These are phyloP conservation scores for Drosophila sp. DNA, from an alignment of 1,140 invertebrate species.

Conservation along the genomic window DNA sequence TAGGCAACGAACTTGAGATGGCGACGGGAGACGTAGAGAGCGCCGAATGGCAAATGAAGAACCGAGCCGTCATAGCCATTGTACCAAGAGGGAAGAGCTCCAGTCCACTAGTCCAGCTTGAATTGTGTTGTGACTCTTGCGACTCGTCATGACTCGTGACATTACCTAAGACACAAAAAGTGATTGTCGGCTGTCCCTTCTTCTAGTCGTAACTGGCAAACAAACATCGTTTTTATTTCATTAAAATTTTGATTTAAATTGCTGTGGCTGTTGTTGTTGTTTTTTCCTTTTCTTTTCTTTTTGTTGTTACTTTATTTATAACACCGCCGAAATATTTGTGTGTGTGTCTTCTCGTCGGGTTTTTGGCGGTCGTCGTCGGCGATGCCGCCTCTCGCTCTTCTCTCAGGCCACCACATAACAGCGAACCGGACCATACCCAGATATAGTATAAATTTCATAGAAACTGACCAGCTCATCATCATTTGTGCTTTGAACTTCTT, in stretches of 20 bases:
- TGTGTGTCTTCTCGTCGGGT: constrained; percentile 74
- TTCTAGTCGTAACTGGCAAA: constrained; percentile 55
- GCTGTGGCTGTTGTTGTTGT: constrained; percentile 35
- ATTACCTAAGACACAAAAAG: constrained; percentile 36
- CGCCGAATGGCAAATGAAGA: neutral
- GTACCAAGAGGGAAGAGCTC: neutral
- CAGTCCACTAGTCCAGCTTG: constrained; percentile 12
- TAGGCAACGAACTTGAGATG: constrained; percentile 47
- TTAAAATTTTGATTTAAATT: constrained; percentile 79
- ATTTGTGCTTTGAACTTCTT: constrained; percentile 83
- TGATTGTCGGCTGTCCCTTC: constrained; percentile 49
- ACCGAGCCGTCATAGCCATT: neutral
- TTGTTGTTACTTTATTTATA: constrained; percentile 65
- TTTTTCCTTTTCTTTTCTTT: constrained; percentile 45
- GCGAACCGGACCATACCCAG: constrained; percentile 52
- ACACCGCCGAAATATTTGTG: constrained; percentile 49
- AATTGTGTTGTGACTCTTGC: constrained; percentile 23
- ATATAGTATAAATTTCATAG: constrained; percentile 82
- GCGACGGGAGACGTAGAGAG: constrained; percentile 20
- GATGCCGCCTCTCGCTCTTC: constrained; percentile 42
- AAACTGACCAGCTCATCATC: constrained; percentile 78
- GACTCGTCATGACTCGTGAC: constrained; percentile 59
- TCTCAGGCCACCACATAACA: constrained; percentile 63
- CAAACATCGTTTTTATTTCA: constrained; percentile 69
- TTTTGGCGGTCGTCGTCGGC: constrained; percentile 69